Base-by-base conservation (phyloP, 35 echinoderm and acorn worm species). In the Ophiothrix spiculata region DNA sequence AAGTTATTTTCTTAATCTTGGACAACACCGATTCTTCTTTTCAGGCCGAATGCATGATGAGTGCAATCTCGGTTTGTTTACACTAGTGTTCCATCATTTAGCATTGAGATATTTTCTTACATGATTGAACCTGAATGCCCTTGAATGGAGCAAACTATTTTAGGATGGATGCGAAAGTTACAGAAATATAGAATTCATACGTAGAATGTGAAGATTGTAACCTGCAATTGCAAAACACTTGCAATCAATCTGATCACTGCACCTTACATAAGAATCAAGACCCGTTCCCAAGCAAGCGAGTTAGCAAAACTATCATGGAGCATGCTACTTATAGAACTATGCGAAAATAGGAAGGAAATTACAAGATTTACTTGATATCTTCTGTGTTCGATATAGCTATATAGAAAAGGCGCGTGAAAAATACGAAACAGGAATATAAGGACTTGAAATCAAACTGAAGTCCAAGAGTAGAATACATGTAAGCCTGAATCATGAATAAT, bases 111-210 rank as follows among this genome's bases (percentile, higher is more conserved):
- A 90, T 97, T 83, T 92, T 90, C 84, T 91, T 77, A 89, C 92
- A 39, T 86, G 92, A n/a, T 97, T 86, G 56, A 97, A 97, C 54
- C 56, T 86, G 39, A 84, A 91, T 37, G 89, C 85, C 11, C 86
- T 89, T 25, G 19, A 49, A 49, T 49, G 42, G 42, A 49, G 42
- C 6, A 49, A 49, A 49, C 19, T 28, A 11, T 39, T 40, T 38
- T 16, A 1, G 4, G 17, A 1, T 28, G 12, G 0, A 28, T 39
- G 33, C 31, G 23, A 35, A 1, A 37, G 12, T 31, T 80, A 34
- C 4, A 6, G 3, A 35, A 13, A 80, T 10, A 80, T 34, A 34
- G 37, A 4, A 4, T 11, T 25, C 3, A 13, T 4, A 34, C 33
- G 1, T 10, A 10, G 73, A 75, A 75, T 19, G 35, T 10, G 35